phyloP scores from a whole-genome alignment of 2,113 vertebrate genomes.

The Pollimyrus isidori region DNA sequence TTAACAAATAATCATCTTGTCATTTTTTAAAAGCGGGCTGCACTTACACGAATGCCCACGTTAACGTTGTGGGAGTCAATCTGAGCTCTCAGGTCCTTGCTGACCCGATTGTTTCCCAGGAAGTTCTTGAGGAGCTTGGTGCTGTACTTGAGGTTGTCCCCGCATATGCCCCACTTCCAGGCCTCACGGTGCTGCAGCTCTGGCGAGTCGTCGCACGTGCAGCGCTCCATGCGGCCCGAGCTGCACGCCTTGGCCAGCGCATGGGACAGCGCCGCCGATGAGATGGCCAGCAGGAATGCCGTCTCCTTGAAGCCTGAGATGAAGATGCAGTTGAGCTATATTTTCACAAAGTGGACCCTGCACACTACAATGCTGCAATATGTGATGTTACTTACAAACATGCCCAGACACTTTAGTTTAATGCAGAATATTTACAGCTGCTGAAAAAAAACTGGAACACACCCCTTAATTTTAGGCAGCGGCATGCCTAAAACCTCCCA shows the following conservation, averaged over 20 bases:
- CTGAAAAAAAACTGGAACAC: background rate
- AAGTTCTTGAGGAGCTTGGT: conserved; percentile 94
- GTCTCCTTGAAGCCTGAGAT: conserved; percentile 90
- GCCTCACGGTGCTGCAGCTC: conserved; percentile 89
- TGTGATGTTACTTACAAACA: background rate
- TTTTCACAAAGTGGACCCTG: conserved; percentile 1
- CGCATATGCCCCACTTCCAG: conserved; percentile 97
- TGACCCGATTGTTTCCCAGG: conserved; percentile 82
- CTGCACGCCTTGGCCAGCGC: conserved; percentile 89
- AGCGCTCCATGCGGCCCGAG: conserved; percentile 93
- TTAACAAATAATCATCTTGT: background rate
- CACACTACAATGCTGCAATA: background rate
- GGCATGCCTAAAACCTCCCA: background rate
- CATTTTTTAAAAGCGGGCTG: background rate
- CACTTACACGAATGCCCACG: conserved; percentile 82
- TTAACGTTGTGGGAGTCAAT: conserved; percentile 91
- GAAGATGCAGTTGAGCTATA: background rate
- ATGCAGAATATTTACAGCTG: background rate
- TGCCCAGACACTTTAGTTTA: background rate
- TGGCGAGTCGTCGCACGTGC: conserved; percentile 91
- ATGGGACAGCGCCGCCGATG: conserved; percentile 84
- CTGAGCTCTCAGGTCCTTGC: conserved; percentile 87
- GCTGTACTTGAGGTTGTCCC: conserved; percentile 97
- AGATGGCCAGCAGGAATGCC: conserved; percentile 85
- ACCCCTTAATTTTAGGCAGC: background rate